phyloP scores from a whole-genome alignment of 2,797 vertebrate genomes.

The Anas flavirostris region DNA sequence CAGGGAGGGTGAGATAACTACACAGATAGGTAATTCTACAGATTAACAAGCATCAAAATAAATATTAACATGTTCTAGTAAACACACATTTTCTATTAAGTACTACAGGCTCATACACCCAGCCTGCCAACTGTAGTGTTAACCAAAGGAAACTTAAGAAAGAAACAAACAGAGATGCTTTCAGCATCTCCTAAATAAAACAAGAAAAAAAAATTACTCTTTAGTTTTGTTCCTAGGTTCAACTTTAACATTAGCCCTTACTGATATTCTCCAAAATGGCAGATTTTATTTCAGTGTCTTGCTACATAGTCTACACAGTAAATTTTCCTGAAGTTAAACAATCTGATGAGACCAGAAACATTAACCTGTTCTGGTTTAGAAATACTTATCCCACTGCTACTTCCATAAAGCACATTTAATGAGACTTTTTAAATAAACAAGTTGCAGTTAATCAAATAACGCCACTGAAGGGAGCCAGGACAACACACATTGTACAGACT shows the following conservation, averaged over 20 bases:
- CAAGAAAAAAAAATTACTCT: background rate
- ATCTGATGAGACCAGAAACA: background rate
- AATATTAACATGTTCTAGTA: background rate
- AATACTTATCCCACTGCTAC: background rate
- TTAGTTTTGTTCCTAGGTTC: background rate
- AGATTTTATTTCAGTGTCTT: background rate
- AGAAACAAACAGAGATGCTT: background rate
- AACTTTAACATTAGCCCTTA: background rate
- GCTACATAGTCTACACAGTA: background rate
- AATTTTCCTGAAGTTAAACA: background rate
- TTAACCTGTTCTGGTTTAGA: background rate
- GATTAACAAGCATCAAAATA: background rate
- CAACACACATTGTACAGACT: background rate
- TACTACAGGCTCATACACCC: background rate
- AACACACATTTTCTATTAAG: background rate
- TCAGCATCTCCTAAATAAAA: background rate
- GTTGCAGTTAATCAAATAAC: background rate
- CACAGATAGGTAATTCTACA: background rate
- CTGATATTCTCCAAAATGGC: background rate
- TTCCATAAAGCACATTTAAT: background rate
- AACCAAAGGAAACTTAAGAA: background rate
- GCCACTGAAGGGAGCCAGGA: background rate
- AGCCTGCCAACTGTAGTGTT: background rate
- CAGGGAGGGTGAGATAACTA: too few relatives aligned
- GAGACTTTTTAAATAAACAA: background rate